Base-by-base conservation (phyloP, 2,888 invertebrate genomes). In the Parnassius smintheus region DNA sequence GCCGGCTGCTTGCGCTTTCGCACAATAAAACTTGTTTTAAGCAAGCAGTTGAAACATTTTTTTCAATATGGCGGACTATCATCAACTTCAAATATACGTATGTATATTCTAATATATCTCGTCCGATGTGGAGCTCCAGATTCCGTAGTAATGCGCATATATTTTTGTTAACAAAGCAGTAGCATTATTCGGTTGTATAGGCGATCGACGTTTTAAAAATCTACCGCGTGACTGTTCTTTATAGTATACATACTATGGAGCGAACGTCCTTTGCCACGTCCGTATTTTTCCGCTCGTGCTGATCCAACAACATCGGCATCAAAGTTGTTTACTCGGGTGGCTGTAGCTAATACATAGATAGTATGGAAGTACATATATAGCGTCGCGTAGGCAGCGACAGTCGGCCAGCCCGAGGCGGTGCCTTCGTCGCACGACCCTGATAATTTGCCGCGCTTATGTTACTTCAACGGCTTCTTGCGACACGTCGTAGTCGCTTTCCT, bases 381-480 rank as follows among this genome's bases (percentile, higher is more conserved):
- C 66, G 55, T 65, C 74, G 83, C 84, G 88, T 86, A 86, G 86
- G 86, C 81, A 81, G 83, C 81, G 79, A 70, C 78, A 73, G 75
- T 77, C 83, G 77, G 80, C 82, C 76, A 81, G 78, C 80, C 72
- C 79, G 77, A 76, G 78, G 76, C 78, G 80, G 77, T 83, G 82
- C 73, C 84, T 83, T 75, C 85, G 85, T 80, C 85, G 85, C 78
- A 79, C 87, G 89, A 82, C 90, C 89, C 88, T 90, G 90, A 88
- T 90, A 87, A 88, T 88, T 88, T 88, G 85, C 91, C 89, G 88
- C 87, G 87, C 89, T 88, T 87, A 88, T 82, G 87, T 86, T 89
- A 88, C 88, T 90, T 91, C 88, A 88, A 91, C 85, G 91, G 91
- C 91, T 91, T 91, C 91, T 90, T 89, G 81, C 87, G 83, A 85